Percentiles rank a stretch among this genome's conserved stretches.
These are phyloP conservation scores for Teleiodes luculella DNA, from an alignment of 2,888 invertebrate species.

Conservation along the genomic window DNA sequence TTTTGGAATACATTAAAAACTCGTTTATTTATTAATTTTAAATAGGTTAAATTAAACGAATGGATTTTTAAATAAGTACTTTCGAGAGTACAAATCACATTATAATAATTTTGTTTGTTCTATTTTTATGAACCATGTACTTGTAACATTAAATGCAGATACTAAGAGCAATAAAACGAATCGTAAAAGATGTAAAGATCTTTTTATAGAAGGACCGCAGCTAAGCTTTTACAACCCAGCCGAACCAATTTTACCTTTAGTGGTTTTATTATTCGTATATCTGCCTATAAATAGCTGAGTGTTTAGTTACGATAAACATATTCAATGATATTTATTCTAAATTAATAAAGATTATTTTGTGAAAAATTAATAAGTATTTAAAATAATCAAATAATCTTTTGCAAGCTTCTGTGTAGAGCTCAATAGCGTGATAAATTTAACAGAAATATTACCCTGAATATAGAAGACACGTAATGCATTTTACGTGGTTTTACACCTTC, in stretches of 20 bases:
- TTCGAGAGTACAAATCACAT: too few relatives aligned
- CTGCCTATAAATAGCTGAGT: too few relatives aligned
- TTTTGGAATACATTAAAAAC: background rate
- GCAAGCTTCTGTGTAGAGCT: too few relatives aligned
- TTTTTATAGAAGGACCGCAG: constrained; percentile 12
- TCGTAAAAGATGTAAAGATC: constrained; percentile 16
- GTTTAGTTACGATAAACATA: too few relatives aligned
- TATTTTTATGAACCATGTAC: background rate
- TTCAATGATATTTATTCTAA: too few relatives aligned
- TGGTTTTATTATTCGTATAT: background rate
- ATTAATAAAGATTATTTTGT: too few relatives aligned
- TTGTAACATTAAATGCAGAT: constrained; percentile 5
- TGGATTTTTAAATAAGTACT: background rate
- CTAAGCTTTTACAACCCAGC: constrained; percentile 2
- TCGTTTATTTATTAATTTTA: background rate
- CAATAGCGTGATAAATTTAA: too few relatives aligned
- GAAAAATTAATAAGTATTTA: too few relatives aligned
- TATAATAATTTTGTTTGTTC: background rate
- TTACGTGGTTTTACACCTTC: too few relatives aligned
- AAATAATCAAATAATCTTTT: too few relatives aligned
- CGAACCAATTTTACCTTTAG: background rate
- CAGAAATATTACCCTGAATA: too few relatives aligned
- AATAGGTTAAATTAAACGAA: background rate
- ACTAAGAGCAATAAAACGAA: constrained; percentile 19
- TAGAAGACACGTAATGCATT: too few relatives aligned